Base-by-base conservation (phyloP, 2,113 vertebrate genomes). In the Myrmecophaga tridactyla region DNA sequence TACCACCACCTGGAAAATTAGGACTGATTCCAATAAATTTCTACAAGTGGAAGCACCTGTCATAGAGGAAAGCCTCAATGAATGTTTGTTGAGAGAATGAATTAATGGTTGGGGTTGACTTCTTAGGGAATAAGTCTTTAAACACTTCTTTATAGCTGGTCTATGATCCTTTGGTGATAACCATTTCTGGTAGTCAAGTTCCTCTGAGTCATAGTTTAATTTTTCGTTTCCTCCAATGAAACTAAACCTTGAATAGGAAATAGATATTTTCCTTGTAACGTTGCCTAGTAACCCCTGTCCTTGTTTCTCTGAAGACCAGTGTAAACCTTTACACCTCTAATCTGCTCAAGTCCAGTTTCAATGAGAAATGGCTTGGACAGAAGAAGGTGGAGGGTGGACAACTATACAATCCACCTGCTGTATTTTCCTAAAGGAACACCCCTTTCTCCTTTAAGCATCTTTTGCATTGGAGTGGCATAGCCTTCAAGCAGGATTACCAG, bases 271-370 rank as follows among this genome's bases (percentile, higher is more conserved):
- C 25, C 3, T 48, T 43, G 20, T 67, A 82, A 96, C 27, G 34
- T 67, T 96, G 25, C 25, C 83, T 34, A 87, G 46, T 65, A 78
- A 83, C 62, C 18, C 41, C 31, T 53, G 65, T 90, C 29, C 67
- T 93, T 85, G 90, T 94, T 97, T 96, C 62, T 70, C 70, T 80
- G 77, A 82, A 93, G 43, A 87, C 3, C 41, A 53, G 60, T 89
- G 86, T 12, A 48, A 88, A 34, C 17, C 75, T 93, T 72, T 39
- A 41, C 92, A 63, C 20, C 62, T 96, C 77, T 96, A 89, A 93
- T 97, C 60, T 92, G 86, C 56, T 93, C 72, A 95, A 97, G 95
- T 87, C 4, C 53, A 51, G 78, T 93, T 97, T 97, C 90, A 96
- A 10, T 73, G 93, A 87, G 58, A 96, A 95, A 36, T 76, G 56